Evolutionary conservation across 2,888 invertebrate genomes (phyloP).

Genomic region (Electrophaes corylata): DNA sequence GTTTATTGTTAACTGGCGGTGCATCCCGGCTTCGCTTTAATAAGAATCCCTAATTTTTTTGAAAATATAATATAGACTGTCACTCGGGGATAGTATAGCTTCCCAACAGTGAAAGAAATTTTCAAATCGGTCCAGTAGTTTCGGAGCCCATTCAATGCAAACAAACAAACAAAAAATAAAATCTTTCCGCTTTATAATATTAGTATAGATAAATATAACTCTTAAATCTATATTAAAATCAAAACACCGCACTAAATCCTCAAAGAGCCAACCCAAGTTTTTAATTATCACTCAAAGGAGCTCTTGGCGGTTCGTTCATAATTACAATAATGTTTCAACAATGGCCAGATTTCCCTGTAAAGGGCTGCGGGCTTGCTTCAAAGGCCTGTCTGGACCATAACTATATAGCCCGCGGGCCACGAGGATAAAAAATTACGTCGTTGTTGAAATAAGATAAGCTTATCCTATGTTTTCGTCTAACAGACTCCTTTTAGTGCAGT

Average conservation of each 20-base stretch:
- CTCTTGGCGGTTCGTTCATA: conserved; percentile 1
- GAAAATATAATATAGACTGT: no score
- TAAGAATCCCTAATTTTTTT: no score
- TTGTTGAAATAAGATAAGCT: not conserved
- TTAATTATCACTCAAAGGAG: not conserved
- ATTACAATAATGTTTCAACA: conserved; percentile 22
- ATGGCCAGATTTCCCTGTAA: conserved; percentile 22
- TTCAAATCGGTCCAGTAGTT: no score
- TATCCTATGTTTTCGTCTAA: not conserved
- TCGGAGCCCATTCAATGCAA: no score
- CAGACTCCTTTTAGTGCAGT: no score
- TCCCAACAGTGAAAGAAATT: no score
- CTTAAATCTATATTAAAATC: not conserved
- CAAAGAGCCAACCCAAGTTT: not conserved
- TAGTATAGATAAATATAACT: no score
- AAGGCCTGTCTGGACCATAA: conserved; percentile 28
- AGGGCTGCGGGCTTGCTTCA: conserved; percentile 17
- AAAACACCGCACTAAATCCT: not conserved
- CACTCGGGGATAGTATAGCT: no score
- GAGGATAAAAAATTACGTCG: not conserved
- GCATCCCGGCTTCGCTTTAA: no score
- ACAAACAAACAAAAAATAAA: no score
- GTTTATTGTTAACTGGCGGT: no score
- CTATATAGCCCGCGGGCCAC: not conserved
- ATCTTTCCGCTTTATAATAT: no score